These are phyloP conservation scores for Reticulitermes lucifugus DNA, from an alignment of 2,888 invertebrate species.

Conservation along the genomic window DNA sequence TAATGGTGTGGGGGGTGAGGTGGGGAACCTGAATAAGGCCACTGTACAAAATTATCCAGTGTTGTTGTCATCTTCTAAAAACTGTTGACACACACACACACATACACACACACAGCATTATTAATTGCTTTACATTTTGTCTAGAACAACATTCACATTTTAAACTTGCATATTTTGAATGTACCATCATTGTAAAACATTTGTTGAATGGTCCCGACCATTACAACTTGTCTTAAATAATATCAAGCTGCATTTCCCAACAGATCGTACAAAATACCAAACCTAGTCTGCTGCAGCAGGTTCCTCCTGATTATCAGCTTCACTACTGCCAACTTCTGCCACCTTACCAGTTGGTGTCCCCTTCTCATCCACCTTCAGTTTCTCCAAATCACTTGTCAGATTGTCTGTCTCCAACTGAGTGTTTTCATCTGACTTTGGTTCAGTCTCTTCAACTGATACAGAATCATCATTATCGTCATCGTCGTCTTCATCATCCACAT, in stretches of 20 bases:
- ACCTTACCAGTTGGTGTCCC: neutral
- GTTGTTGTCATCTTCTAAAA: neutral
- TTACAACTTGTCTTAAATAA: neutral
- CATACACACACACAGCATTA: too few relatives aligned
- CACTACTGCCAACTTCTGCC: neutral
- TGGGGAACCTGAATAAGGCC: neutral
- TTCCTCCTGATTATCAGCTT: too few relatives aligned
- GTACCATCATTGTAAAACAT: neutral
- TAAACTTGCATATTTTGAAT: neutral
- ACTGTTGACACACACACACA: neutral
- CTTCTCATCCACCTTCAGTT: conserved; percentile 38
- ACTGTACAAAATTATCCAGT: neutral
- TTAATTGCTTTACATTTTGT: neutral
- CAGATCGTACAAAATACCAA: neutral
- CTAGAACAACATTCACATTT: neutral
- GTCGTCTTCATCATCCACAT: conserved; percentile 20
- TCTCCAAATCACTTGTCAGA: conserved; percentile 37
- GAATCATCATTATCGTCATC: conserved; percentile 36
- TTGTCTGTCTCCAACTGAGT: neutral
- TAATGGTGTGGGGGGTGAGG: neutral
- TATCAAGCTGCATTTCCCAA: neutral
- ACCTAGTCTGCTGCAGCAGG: neutral
- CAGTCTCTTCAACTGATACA: conserved; percentile 21
- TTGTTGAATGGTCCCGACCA: neutral
- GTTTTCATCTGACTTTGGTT: conserved; percentile 25